Percentiles rank a stretch among this genome's conserved stretches.
Conservation (phyloP, 1,140 invertebrate genomes). For the Musca domestica region DNA sequence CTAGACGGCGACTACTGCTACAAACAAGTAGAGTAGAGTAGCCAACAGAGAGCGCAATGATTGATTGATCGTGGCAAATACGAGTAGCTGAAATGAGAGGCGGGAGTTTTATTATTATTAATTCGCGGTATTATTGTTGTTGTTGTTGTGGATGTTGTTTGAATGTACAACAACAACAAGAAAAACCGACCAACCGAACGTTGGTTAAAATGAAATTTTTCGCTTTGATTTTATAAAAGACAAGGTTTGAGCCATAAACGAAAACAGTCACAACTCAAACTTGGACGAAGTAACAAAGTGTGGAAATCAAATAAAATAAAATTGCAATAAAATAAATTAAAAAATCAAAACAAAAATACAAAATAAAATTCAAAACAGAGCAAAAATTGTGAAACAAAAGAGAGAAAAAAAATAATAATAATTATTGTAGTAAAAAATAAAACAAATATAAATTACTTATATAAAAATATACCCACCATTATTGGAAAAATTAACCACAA, state of each 20-base stretch:
- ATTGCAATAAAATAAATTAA: neutral
- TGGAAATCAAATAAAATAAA: neutral
- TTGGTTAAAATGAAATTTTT: conserved; percentile 25
- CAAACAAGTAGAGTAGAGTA: no score
- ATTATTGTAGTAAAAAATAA: neutral
- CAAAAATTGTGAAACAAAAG: neutral
- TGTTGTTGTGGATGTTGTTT: no score
- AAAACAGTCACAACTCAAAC: conserved; percentile 44
- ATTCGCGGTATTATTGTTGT: no score
- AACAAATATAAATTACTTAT: neutral
- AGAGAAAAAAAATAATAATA: neutral
- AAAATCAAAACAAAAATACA: neutral
- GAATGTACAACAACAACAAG: neutral
- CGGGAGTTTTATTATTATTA: no score
- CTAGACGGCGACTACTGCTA: no score
- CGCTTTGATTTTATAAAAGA: conserved; percentile 44
- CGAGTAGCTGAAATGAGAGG: neutral
- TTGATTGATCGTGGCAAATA: neutral
- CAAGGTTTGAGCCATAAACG: conserved; percentile 44
- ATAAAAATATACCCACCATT: conserved; percentile 1
- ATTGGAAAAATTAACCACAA: neutral
- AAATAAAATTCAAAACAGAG: neutral
- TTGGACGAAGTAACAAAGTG: conserved; percentile 34
- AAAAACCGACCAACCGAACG: neutral
- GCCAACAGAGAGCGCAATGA: conserved; percentile 1